These are phyloP conservation scores for Lepisosteus oculatus DNA, from an alignment of 2,113 vertebrate genomes.

Conservation along the genomic window DNA sequence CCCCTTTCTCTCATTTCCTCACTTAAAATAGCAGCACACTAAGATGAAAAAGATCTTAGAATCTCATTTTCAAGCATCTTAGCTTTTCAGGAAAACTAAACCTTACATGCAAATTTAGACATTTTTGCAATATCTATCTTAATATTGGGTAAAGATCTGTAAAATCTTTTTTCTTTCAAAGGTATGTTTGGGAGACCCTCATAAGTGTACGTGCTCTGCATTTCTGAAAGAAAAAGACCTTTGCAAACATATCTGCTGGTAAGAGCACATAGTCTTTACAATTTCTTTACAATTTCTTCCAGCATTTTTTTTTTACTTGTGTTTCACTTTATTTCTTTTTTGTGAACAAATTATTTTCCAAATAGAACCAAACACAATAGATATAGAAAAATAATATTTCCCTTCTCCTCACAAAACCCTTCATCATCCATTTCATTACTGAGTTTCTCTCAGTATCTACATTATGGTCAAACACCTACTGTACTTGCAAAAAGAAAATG, in stretches of 20 bases:
- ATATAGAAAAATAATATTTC: too few relatives aligned
- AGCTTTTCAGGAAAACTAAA: background rate
- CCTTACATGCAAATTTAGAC: background rate
- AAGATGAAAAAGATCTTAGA: background rate
- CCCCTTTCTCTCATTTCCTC: too few relatives aligned
- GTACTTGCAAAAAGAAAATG: too few relatives aligned
- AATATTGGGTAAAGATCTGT: background rate
- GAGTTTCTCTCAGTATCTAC: too few relatives aligned
- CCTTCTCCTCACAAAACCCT: too few relatives aligned
- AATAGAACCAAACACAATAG: too few relatives aligned
- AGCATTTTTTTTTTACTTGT: background rate
- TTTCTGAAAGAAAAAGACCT: slow-evolving; percentile 59
- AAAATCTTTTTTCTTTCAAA: slow-evolving; percentile 25
- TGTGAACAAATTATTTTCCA: background rate
- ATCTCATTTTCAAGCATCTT: background rate
- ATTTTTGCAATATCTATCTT: background rate
- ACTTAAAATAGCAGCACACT: too few relatives aligned
- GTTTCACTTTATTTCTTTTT: background rate
- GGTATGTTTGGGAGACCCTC: slow-evolving; percentile 69
- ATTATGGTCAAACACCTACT: too few relatives aligned
- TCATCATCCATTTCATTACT: too few relatives aligned
- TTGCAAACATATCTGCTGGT: slow-evolving; percentile 78
- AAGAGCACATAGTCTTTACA: slow-evolving; percentile 18
- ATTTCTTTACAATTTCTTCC: too few relatives aligned
- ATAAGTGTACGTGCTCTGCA: slow-evolving; percentile 59